phyloP scores from a whole-genome alignment of 2,113 vertebrate species.

The Dipodomys stephensi region DNA sequence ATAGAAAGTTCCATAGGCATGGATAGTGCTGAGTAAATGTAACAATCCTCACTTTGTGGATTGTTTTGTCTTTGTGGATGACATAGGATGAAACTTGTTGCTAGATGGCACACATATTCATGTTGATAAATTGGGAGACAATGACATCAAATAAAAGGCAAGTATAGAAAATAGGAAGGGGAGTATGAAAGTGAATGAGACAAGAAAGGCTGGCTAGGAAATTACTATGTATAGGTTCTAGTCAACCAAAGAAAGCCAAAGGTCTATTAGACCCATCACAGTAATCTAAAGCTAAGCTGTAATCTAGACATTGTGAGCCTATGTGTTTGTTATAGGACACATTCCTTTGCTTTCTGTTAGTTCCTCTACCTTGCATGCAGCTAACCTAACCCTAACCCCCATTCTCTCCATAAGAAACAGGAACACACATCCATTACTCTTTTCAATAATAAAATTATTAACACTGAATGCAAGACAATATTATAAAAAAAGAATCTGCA shows the following conservation, averaged over 20 bases:
- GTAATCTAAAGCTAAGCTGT: background rate
- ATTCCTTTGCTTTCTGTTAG: constrained; percentile 5
- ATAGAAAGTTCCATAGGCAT: background rate
- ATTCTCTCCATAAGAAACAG: background rate
- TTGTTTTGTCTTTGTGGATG: background rate
- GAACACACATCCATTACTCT: background rate
- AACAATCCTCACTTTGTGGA: background rate
- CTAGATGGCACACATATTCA: background rate
- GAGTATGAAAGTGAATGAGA: background rate
- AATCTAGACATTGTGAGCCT: background rate
- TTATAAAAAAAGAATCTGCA: constrained; percentile 1
- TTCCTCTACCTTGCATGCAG: constrained; percentile 8
- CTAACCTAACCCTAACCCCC: no score
- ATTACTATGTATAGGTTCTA: background rate
- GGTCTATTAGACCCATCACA: background rate
- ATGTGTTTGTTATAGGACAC: background rate
- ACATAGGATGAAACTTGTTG: background rate
- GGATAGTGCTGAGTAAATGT: background rate
- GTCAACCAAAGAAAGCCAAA: background rate
- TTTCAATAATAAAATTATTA: constrained; percentile 1
- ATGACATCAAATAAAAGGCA: background rate
- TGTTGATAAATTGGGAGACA: background rate
- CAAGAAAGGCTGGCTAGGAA: background rate
- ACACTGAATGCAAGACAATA: background rate
- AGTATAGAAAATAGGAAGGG: background rate